A percentile compares a stretch with the other conserved stretches of the same genome.
These are phyloP conservation scores for Nixonia krombeini DNA, from an alignment of 1,140 invertebrate species.

Conservation along the genomic window DNA sequence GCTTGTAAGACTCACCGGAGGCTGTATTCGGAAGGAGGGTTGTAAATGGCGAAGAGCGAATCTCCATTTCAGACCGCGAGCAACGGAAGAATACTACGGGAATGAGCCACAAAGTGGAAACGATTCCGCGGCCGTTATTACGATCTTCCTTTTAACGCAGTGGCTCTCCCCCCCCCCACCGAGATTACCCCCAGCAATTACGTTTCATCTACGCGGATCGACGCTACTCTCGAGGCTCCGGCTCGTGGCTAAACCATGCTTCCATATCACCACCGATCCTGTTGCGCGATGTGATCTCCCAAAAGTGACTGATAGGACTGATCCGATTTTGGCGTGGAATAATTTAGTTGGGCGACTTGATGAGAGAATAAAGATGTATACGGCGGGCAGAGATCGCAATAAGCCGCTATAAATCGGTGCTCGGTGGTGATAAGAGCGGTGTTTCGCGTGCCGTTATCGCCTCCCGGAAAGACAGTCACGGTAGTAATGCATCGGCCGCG, in stretches of 20 bases:
- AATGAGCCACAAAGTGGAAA: constrained; percentile 49
- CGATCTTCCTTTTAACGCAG: constrained; percentile 25
- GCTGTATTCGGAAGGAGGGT: constrained; percentile 43
- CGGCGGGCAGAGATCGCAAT: background rate
- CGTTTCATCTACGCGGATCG: too few relatives aligned
- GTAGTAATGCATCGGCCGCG: constrained; percentile 52
- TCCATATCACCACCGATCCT: too few relatives aligned
- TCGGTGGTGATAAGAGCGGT: constrained; percentile 31
- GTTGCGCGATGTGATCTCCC: too few relatives aligned
- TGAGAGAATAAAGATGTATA: constrained; percentile 29
- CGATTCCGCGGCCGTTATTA: constrained; percentile 39
- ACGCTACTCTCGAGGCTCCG: too few relatives aligned
- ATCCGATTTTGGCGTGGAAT: too few relatives aligned
- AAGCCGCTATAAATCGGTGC: constrained; percentile 41
- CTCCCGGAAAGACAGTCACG: constrained; percentile 42
- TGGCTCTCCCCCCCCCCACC: background rate
- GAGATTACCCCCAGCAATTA: too few relatives aligned
- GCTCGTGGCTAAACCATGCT: too few relatives aligned
- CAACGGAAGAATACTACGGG: constrained; percentile 34
- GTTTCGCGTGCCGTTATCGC: constrained; percentile 39
- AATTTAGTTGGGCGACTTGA: too few relatives aligned
- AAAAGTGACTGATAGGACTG: too few relatives aligned
- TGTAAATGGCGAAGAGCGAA: constrained; percentile 50
- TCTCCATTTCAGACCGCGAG: constrained; percentile 43
- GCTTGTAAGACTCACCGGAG: constrained; percentile 41